Base-by-base conservation (phyloP, 2,797 vertebrate species). In the Naso thynnoides region DNA sequence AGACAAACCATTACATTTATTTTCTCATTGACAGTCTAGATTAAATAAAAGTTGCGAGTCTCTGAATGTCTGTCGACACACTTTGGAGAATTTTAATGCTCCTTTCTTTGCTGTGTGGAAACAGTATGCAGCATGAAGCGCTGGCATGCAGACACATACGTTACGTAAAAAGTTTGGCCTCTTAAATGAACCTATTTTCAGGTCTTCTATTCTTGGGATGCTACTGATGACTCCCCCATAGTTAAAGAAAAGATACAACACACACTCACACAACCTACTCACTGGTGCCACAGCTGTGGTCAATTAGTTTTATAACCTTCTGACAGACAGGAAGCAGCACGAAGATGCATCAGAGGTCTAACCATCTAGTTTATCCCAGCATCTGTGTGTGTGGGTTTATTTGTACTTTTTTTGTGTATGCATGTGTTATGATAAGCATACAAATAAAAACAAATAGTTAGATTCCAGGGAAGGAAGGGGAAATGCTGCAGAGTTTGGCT, bases 261-360 rank as follows among this genome's bases (percentile, higher is more conserved):
- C 36, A 49, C 31, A 52, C 58, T 39, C 47, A 69, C 33, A 68
- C 49, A 58, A 47, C 56, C 63, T 52, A 60, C 48, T 81, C 48
- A 76, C 57, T 50, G 68, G 76, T 75, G 61, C 64, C 45, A 80
- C 88, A 91, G 88, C 87, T 91, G 88, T 84, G 79, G 72, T 79
- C 84, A 77, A 83, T 92, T 90, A 88, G 71, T 85, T 90, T 87
- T 87, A 84, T 84, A 61, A 74, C 84, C 72, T 69, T 71, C 79
- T 81, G 75, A 88, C 83, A 89, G 76, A 87, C 87, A 89, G 86
- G 79, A 91, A 89, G 69, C 80, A 41, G 63, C 23, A 49, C 50
- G 60, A 76, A 81, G 81, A 87, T 82, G 54, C 59, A 86, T 73
- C 55, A 84, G 49, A 71, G 75, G 68, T 67, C 84, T 83, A 86